Percentiles rank a stretch among this genome's conserved stretches.
These are phyloP conservation scores for Episyrphus balteatus DNA, from an alignment of 1,140 invertebrate genomes.

Conservation along the genomic window DNA sequence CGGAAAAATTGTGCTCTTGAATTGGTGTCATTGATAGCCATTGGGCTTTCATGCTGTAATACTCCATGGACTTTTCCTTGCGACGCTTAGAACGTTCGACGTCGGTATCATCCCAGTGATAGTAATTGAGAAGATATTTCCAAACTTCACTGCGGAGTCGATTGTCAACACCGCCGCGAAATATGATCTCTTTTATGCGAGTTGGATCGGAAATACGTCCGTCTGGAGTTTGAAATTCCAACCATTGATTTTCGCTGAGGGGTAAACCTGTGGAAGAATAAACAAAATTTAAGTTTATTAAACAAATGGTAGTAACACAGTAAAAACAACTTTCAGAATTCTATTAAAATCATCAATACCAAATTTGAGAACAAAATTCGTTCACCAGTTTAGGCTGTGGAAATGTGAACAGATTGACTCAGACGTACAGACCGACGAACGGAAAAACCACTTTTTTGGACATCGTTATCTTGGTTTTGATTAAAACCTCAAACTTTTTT, in stretches of 20 bases:
- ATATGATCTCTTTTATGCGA: slow-evolving; percentile 68
- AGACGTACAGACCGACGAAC: no score
- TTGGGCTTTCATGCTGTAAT: slow-evolving; percentile 92
- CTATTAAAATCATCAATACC: no score
- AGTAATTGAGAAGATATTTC: slow-evolving; percentile 90
- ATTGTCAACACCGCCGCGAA: slow-evolving; percentile 67
- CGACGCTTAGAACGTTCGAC: slow-evolving; percentile 56
- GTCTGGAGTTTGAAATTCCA: slow-evolving; percentile 58
- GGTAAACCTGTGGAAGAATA: slow-evolving; percentile 36
- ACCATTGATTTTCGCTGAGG: slow-evolving; percentile 69
- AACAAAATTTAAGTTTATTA: no score
- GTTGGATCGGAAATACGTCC: slow-evolving; percentile 62
- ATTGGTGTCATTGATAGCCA: slow-evolving; percentile 82
- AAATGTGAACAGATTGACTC: no score
- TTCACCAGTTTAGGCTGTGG: no score
- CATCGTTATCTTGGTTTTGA: no score
- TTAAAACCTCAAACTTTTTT: no score
- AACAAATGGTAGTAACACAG: no score
- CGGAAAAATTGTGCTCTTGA: slow-evolving; percentile 82
- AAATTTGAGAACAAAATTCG: no score
- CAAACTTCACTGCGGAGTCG: slow-evolving; percentile 76
- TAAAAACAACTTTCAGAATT: no score
- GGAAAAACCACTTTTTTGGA: no score
- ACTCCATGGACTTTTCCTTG: slow-evolving; percentile 70
- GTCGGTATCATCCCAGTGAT: slow-evolving; percentile 70